Evolutionary conservation across 2,113 vertebrate genomes (phyloP).

Genomic region (Apistogramma diplotaenia): DNA sequence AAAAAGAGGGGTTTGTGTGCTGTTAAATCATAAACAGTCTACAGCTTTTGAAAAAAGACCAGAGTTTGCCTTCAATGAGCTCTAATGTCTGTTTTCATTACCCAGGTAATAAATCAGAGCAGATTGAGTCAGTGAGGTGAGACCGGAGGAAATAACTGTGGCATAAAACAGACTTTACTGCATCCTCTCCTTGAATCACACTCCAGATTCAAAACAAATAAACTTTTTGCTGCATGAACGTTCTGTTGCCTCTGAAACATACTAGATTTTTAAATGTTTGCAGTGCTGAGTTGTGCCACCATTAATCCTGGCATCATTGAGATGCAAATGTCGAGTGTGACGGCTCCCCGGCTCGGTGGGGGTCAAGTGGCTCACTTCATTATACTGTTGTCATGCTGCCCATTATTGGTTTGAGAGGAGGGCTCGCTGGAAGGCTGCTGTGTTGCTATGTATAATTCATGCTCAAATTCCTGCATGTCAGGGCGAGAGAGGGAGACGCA

Average conservation of each 20-base stretch:
- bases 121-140: conserved; percentile 7
- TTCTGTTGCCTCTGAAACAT: not conserved
- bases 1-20: not conserved
- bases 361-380: conserved; percentile 80
- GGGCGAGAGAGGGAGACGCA: conserved; percentile 29
- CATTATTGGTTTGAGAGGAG: conserved; percentile 69
- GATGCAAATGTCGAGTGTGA: conserved; percentile 78
- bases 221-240: not conserved
- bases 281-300: conserved; percentile 40
- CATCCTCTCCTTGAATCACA: not conserved
- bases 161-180: not conserved
- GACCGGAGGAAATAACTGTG: conserved; percentile 21
- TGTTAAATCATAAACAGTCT: not conserved
- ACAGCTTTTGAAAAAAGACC: not conserved
- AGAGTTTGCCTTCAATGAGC: not conserved
- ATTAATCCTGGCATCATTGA: conserved; percentile 76
- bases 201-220: not conserved
- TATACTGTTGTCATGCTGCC: conserved; percentile 78
- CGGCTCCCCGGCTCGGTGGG: conserved; percentile 62
- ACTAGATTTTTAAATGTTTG: conserved; percentile 26
- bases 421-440: conserved; percentile 64
- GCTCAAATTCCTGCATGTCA: conserved; percentile 74
- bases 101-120: conserved; percentile 22
- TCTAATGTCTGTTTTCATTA: conserved; percentile 7
- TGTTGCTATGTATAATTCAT: conserved; percentile 80